Conservation (phyloP, 1,140 invertebrate species). For the Bicyclus anynana region DNA sequence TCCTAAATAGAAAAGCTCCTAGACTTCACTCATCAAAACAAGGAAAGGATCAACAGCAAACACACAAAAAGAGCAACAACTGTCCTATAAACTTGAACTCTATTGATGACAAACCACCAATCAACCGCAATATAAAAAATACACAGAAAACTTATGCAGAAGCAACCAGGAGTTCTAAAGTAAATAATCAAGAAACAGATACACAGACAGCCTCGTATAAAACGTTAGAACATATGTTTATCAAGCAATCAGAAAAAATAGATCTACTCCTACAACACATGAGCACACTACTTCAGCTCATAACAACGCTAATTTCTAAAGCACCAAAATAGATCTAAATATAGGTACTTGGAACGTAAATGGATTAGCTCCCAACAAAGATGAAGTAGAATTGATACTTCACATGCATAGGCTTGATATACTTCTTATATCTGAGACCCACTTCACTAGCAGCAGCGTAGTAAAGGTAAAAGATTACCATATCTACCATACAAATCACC, state of each 20-base stretch:
- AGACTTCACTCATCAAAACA: no score
- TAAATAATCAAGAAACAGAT: no score
- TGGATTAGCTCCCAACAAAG: conserved; percentile 16
- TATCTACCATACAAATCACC: no score
- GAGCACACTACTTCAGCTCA: conserved; percentile 27
- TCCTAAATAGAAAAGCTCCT: not conserved
- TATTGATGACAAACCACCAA: no score
- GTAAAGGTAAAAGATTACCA: no score
- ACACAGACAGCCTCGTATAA: not conserved
- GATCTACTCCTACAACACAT: conserved; percentile 35
- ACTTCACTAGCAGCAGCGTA: no score
- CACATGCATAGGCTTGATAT: conserved; percentile 25
- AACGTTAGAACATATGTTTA: conserved; percentile 16
- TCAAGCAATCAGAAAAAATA: conserved; percentile 29
- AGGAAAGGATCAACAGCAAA: no score
- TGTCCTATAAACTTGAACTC: no score
- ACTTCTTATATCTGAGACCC: not conserved
- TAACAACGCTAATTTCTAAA: conserved; percentile 19
- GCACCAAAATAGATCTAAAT: conserved; percentile 9
- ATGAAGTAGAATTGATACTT: conserved; percentile 18
- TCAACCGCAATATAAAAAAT: no score
- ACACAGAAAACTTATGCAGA: no score
- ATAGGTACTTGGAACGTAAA: conserved; percentile 27
- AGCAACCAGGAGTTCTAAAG: no score
- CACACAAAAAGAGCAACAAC: no score